These are phyloP conservation scores for Heliconius ismenius DNA, from an alignment of 2,888 invertebrate genomes.

Conservation along the genomic window DNA sequence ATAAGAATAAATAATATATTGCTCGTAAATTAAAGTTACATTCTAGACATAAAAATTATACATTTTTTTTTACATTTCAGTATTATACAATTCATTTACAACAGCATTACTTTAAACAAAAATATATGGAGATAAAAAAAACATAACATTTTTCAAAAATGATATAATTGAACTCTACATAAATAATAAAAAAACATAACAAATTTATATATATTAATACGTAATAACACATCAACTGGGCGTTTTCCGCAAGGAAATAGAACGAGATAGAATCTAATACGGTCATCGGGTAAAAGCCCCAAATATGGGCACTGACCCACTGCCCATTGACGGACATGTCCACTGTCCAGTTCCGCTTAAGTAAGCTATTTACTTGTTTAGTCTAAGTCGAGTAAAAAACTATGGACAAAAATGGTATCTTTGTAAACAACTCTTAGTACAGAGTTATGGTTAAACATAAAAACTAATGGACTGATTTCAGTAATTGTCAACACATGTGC, in stretches of 20 bases:
- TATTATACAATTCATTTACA: too few species aligned
- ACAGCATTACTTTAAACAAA: too few species aligned
- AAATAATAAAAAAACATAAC: conserved; percentile 37
- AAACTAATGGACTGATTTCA: conserved; percentile 41
- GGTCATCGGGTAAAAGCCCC: conserved; percentile 62
- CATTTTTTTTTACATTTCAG: too few species aligned
- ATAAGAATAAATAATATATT: too few species aligned
- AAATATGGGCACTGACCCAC: conserved; percentile 73
- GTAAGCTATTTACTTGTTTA: conserved; percentile 68
- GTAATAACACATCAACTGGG: conserved; percentile 45
- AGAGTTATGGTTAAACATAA: conserved; percentile 40
- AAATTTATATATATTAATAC: conserved; percentile 32
- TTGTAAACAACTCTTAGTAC: conserved; percentile 49
- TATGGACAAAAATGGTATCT: conserved; percentile 53
- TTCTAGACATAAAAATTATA: too few species aligned
- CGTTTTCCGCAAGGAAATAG: conserved; percentile 52
- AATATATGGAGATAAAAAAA: too few species aligned
- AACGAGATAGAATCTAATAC: conserved; percentile 67
- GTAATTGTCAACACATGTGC: conserved; percentile 30
- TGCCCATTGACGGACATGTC: conserved; percentile 60
- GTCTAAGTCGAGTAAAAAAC: conserved; percentile 64
- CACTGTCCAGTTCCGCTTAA: conserved; percentile 66
- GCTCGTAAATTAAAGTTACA: too few species aligned
- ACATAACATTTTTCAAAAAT: too few species aligned
- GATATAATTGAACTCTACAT: too few species aligned